Percentiles rank a stretch among this genome's conserved stretches.
phyloP scores from a whole-genome alignment of 2,113 vertebrate genomes.

The Cisticola juncidis region DNA sequence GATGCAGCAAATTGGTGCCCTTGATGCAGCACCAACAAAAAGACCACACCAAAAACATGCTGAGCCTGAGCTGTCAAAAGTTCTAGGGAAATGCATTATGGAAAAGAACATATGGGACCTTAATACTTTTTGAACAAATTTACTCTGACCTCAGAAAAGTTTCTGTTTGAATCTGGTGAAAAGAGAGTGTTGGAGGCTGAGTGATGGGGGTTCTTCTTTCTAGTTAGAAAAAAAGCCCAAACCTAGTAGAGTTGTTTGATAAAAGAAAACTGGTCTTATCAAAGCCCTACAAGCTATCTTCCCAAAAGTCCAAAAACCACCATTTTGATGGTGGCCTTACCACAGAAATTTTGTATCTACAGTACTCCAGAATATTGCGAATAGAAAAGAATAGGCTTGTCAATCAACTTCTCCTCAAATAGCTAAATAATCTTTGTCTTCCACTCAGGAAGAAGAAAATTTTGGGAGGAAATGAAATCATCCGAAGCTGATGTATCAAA shows the following conservation, averaged over 20 bases:
- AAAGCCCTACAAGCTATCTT: background rate
- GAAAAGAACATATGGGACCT: background rate
- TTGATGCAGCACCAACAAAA: background rate
- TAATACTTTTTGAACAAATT: background rate
- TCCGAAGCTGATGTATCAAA: background rate
- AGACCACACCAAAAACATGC: background rate
- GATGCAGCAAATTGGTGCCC: background rate
- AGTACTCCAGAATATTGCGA: background rate
- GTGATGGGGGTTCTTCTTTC: fast-evolving
- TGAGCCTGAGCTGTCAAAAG: fast-evolving
- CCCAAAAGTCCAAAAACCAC: background rate
- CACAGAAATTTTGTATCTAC: background rate
- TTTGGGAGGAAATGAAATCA: background rate
- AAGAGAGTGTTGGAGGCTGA: background rate
- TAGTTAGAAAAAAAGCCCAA: background rate
- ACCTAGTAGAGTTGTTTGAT: background rate
- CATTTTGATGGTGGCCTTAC: background rate
- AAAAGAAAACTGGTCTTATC: background rate
- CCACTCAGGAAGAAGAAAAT: background rate
- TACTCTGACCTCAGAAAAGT: background rate
- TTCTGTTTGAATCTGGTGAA: background rate
- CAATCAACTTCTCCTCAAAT: background rate
- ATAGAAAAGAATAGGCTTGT: background rate
- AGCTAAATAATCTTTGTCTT: background rate
- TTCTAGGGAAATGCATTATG: background rate